These are phyloP conservation scores for Sebastes itinus DNA, from an alignment of 2,797 vertebrate genomes.

Conservation along the genomic window DNA sequence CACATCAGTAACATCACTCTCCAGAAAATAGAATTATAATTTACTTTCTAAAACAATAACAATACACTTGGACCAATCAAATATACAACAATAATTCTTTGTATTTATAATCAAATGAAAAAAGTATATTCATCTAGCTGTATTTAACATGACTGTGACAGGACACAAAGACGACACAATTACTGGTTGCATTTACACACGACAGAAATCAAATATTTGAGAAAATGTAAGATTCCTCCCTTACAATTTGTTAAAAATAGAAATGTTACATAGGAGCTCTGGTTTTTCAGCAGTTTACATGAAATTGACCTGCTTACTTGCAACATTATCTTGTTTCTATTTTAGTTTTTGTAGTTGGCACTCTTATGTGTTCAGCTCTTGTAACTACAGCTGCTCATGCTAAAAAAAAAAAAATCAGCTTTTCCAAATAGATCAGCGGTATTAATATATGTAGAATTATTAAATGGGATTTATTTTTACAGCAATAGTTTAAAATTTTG, in stretches of 20 bases:
- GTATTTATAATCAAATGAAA: slow-evolving; percentile 40
- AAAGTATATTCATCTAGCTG: slow-evolving; percentile 44
- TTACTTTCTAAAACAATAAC: slow-evolving; percentile 67
- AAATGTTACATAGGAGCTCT: not conserved
- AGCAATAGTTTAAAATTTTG: not conserved
- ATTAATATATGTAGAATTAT: not conserved
- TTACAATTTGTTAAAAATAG: not conserved
- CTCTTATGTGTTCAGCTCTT: not conserved
- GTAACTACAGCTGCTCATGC: not conserved
- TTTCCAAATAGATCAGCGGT: not conserved
- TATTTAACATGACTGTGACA: slow-evolving; percentile 22
- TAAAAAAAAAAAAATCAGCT: not conserved
- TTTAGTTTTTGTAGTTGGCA: not conserved
- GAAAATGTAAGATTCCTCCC: not conserved
- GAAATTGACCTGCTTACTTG: not conserved
- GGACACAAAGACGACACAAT: slow-evolving; percentile 30
- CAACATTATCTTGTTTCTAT: not conserved
- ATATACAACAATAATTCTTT: slow-evolving; percentile 64
- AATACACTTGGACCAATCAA: slow-evolving; percentile 57
- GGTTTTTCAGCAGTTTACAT: not conserved
- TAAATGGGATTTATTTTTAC: not conserved
- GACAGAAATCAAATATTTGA: not conserved
- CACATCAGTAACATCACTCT: slow-evolving; percentile 37
- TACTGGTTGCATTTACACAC: slow-evolving; percentile 43
- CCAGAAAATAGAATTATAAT: slow-evolving; percentile 76